A percentile compares a stretch with the other conserved stretches of the same genome.
Conservation (phyloP, 2,113 vertebrate species). For the Pseudolaguvia tuberculata region DNA sequence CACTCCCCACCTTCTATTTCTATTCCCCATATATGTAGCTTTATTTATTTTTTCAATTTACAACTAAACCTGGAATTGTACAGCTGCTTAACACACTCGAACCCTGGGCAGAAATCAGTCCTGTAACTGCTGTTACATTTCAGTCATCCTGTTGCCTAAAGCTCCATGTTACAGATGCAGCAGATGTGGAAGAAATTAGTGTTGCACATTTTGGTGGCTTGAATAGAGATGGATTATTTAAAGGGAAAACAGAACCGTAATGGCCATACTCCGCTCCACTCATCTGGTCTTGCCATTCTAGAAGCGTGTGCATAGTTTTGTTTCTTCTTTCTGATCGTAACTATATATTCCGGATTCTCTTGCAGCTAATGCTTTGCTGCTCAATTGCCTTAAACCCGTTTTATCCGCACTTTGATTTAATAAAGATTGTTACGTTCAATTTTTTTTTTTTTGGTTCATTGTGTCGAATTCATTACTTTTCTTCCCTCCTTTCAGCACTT, state of each 20-base stretch:
- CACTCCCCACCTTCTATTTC: background rate
- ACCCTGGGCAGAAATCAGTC: background rate
- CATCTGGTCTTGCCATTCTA: too few species aligned
- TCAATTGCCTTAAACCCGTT: conserved; percentile 70
- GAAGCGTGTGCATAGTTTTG: background rate
- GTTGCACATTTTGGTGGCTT: background rate
- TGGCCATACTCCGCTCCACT: too few species aligned
- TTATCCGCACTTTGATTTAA: conserved; percentile 66
- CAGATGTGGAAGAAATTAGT: background rate
- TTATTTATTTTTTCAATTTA: too few species aligned
- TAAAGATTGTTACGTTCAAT: conserved; percentile 58
- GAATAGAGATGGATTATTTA: too few species aligned
- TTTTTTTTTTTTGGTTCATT: background rate
- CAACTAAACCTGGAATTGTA: background rate
- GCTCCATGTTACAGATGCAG: background rate
- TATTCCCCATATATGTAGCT: background rate
- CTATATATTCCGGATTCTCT: conserved; percentile 54
- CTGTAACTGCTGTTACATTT: background rate
- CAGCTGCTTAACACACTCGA: background rate
- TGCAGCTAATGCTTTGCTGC: conserved; percentile 61
- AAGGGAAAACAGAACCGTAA: too few species aligned
- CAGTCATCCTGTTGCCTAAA: background rate
- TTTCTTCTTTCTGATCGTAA: conserved; percentile 54
- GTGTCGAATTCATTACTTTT: background rate
- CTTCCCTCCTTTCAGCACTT: conserved; percentile 1